phyloP scores from a whole-genome alignment of 2,113 vertebrate genomes.

The Crypturellus undulatus region DNA sequence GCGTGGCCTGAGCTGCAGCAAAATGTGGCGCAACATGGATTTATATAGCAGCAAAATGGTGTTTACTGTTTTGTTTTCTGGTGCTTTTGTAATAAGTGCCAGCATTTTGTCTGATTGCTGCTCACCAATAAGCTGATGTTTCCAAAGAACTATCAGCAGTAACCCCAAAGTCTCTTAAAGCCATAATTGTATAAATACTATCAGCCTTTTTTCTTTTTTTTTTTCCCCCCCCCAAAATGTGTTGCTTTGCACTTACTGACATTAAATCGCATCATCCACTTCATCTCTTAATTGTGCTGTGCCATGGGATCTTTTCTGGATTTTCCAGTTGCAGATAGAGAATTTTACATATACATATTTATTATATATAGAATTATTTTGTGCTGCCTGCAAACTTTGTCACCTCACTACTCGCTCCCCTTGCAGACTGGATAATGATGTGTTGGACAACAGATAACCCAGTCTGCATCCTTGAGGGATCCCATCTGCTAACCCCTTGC shows the following conservation, averaged over 20 bases:
- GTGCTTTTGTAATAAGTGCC: background rate
- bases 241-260: background rate
- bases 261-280: background rate
- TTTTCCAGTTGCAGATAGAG: background rate
- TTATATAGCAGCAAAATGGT: background rate
- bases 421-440: background rate
- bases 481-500: background rate
- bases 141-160: background rate
- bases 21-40: background rate
- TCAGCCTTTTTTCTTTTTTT: background rate
- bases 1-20: background rate
- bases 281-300: rapidly evolving
- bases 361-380: background rate
- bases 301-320: background rate
- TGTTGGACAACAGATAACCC: background rate
- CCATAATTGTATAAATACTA: rapidly evolving
- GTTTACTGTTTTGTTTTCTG: background rate
- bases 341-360: background rate
- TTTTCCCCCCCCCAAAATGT: background rate
- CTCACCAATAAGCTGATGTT: background rate
- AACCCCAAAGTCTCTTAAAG: background rate
- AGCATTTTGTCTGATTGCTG: background rate
- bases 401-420: background rate
- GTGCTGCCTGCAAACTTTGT: background rate
- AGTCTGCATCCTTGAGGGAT: background rate